Conservation (phyloP, 2,888 invertebrate genomes). For the Epirrhoe alternata region DNA sequence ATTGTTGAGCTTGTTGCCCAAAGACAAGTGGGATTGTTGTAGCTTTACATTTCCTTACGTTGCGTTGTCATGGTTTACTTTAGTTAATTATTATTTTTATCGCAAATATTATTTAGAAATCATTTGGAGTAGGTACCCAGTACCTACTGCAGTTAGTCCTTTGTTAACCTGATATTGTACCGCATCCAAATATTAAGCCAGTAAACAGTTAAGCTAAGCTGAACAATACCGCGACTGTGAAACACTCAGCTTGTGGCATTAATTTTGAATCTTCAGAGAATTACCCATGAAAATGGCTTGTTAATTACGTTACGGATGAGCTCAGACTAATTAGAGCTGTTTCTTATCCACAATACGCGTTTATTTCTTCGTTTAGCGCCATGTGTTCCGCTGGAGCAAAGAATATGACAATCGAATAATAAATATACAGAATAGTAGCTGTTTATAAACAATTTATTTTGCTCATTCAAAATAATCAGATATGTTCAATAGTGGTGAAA, state of each 20-base stretch:
- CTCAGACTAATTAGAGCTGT: conserved; percentile 55
- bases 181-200: not conserved
- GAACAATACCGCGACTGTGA: not conserved
- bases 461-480: not conserved
- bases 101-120: not conserved
- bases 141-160: no score
- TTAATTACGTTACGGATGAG: conserved; percentile 55
- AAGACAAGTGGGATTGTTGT: not conserved
- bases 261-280: conserved; percentile 5
- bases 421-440: not conserved
- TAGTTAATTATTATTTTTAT: not conserved
- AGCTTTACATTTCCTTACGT: not conserved
- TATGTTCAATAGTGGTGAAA: no score
- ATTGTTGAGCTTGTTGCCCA: not conserved
- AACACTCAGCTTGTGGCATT: conserved; percentile 4
- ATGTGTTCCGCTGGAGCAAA: conserved; percentile 7
- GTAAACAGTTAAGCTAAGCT: not conserved
- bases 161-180: not conserved
- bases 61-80: not conserved
- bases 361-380: conserved; percentile 11
- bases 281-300: conserved; percentile 50
- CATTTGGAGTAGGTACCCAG: not conserved
- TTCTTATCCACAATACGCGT: conserved; percentile 45
- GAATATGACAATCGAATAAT: not conserved
- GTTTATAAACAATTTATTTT: not conserved